A percentile compares a stretch with the other conserved stretches of the same genome.
Conservation (phyloP, 2,797 vertebrate genomes). For the Pantherophis alleghaniensis region DNA sequence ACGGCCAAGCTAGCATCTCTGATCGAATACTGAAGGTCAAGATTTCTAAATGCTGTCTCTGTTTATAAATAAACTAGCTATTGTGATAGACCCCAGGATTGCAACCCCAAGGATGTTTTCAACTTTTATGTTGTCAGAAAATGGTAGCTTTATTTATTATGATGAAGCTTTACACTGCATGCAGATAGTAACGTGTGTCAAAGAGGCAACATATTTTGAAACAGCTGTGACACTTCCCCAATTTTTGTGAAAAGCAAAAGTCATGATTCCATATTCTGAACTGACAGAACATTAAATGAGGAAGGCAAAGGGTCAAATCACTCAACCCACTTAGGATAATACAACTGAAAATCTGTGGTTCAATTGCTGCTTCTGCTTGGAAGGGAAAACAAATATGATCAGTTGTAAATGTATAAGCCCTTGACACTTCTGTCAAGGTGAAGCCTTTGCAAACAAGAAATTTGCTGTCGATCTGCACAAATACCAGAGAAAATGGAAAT, state of each 20-base stretch:
- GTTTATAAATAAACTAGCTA: conserved; percentile 57
- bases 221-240: neutral
- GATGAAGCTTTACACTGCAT: conserved; percentile 4
- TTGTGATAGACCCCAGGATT: conserved; percentile 49
- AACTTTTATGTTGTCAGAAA: conserved; percentile 37
- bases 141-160: conserved; percentile 37
- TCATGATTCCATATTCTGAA: neutral
- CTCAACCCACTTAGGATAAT: conserved; percentile 2
- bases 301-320: conserved; percentile 13
- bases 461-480: neutral
- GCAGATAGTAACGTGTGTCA: neutral
- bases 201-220: conserved; percentile 32
- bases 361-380: conserved; percentile 2
- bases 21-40: conserved; percentile 63
- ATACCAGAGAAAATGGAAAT: neutral
- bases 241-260: conserved; percentile 19
- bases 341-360: neutral
- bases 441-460: conserved; percentile 19
- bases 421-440: conserved; percentile 21
- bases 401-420: neutral
- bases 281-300: neutral
- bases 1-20: conserved; percentile 48
- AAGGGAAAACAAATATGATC: conserved; percentile 26
- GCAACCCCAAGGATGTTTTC: conserved; percentile 54
- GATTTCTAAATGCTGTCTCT: conserved; percentile 54